These are phyloP conservation scores for Pygoscelis antarcticus DNA, from an alignment of 2,113 vertebrate species.

Conservation along the genomic window DNA sequence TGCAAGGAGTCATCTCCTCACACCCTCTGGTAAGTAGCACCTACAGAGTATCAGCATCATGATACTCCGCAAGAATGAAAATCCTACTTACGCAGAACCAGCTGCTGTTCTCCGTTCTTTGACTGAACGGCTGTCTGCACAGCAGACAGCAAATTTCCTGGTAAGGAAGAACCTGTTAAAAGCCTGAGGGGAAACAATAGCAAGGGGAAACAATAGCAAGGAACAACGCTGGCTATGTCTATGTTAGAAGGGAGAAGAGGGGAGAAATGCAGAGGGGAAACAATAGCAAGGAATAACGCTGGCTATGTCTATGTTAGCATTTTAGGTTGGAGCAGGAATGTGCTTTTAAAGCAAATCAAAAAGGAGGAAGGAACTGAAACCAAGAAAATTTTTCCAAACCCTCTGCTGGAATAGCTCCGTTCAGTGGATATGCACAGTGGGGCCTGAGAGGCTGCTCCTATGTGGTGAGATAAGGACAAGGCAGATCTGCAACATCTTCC, in stretches of 20 bases:
- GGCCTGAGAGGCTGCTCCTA: background rate
- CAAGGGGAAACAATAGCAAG: background rate
- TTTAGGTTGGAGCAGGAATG: background rate
- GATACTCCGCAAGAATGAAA: background rate
- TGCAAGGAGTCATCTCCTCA: background rate
- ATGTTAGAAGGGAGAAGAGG: background rate
- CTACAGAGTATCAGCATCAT: fast-evolving
- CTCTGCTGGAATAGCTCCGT: background rate
- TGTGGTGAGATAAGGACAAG: background rate
- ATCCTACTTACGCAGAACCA: background rate
- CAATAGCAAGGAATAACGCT: background rate
- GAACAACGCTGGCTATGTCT: background rate
- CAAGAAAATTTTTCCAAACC: background rate
- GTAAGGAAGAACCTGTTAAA: background rate
- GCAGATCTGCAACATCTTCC: background rate
- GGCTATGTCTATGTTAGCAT: background rate
- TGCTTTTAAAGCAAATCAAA: constrained; percentile 11
- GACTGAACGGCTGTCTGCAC: background rate
- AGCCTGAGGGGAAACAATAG: background rate
- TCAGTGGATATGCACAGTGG: background rate
- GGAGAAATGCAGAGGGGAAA: background rate
- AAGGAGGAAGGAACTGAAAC: background rate
- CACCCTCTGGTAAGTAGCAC: background rate
- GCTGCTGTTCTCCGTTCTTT: background rate
- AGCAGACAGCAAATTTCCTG: background rate